Evolutionary conservation across 2,797 vertebrate species (phyloP), one percentile per base, ranked within the genome.

Genomic region (Sebastes iracundus): DNA sequence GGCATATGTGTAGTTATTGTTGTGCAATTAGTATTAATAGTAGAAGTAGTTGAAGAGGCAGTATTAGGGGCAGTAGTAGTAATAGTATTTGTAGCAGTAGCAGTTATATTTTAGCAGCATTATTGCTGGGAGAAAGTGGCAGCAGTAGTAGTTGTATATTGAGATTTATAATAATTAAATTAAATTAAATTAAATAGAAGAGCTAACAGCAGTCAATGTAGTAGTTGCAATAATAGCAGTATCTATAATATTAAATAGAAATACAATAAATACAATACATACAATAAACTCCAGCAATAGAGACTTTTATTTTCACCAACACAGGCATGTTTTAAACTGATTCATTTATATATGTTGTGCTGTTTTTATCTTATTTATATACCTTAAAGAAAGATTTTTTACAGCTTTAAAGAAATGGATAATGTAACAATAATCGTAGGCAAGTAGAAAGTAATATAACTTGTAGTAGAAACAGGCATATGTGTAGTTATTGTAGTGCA

Each of bases 251-350:
- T 35, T 3, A 3, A 7, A 25, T 18, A 56, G 3, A 5, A 12
- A 18, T 23, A 12, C 33, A 35, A 35, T 35, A 5, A 12, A 18
- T 23, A 20, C 35, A 38, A 38, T 38, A 38, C 12, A 38, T 60
- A 69, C 85, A 85, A 87, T 89, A 92, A 89, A 91, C 30, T 60
- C 10, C 0, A 53, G 53, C 27, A 33, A 27, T 63, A 52, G 68
- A 46, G 55, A 7, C 58, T 32, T 28, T 38, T 33, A n/a, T 63
- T 76, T 63, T 2, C 6, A 23, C 20, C 33, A 68, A 11, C 22
- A 62, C 46, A 53, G 3, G 7, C n/a, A 28, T 1, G 7, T 62
- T 69, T 28, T 14, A 12, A 68, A 46, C 9, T 0, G 25, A 33
- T 72, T 23, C 16, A 69, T 59, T 55, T 3, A 4, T 13, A 14